A percentile compares a stretch with the other conserved stretches of the same genome.
These are phyloP conservation scores for human DNA, from an alignment of 2,113 vertebrate species.

Conservation along the genomic window DNA sequence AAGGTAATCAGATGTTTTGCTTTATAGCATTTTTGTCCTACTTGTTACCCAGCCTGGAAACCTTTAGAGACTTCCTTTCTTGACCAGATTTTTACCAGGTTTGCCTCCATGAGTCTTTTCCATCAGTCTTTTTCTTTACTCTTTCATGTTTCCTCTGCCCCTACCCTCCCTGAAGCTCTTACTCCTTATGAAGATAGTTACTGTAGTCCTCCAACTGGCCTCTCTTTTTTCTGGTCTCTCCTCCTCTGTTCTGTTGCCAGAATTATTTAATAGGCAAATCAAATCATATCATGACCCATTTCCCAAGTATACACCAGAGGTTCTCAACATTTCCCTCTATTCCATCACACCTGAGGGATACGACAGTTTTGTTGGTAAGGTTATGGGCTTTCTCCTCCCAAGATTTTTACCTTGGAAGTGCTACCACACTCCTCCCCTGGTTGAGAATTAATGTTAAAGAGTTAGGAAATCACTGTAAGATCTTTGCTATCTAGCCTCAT, in stretches of 20 bases:
- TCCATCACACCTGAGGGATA: not conserved
- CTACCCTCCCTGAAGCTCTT: too few species aligned
- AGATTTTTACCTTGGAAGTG: not conserved
- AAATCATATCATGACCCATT: not conserved
- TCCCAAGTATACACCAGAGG: not conserved
- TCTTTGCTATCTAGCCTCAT: not conserved
- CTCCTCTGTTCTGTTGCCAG: not conserved
- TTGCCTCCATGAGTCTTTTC: not conserved
- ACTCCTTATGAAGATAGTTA: not conserved
- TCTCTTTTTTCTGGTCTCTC: not conserved
- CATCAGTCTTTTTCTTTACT: rapidly evolving
- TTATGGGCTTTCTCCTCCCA: not conserved
- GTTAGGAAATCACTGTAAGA: not conserved
- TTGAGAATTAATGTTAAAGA: not conserved
- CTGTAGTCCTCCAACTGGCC: not conserved
- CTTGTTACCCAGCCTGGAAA: not conserved
- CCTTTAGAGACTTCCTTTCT: not conserved
- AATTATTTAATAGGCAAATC: not conserved
- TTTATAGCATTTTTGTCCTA: not conserved
- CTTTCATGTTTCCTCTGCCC: too few species aligned
- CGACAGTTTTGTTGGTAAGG: not conserved
- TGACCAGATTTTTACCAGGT: not conserved
- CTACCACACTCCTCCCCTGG: not conserved
- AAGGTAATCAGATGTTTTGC: not conserved
- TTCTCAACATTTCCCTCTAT: not conserved